A percentile compares a stretch with the other conserved stretches of the same genome.
Evolutionary conservation across 2,113 vertebrate species (phyloP).

Genomic region (Gymnocephalus cernua): DNA sequence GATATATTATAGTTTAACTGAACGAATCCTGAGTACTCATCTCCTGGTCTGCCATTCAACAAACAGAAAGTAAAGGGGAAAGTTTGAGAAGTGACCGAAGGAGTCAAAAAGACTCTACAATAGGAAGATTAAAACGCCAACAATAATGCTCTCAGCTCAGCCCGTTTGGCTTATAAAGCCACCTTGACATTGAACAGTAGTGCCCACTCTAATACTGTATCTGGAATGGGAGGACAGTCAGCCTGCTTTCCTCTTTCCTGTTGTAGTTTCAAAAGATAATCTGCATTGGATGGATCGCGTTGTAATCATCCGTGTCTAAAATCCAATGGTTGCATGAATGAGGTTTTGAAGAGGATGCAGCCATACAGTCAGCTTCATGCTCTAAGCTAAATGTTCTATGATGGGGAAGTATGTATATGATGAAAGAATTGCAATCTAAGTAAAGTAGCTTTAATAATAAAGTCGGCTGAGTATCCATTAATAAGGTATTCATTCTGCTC

Average conservation of each 20-base stretch:
- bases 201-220: background rate
- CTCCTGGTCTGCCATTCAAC: too few species aligned
- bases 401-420: conserved; percentile 9
- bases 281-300: conserved; percentile 48
- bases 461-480: background rate
- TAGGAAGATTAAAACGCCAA: background rate
- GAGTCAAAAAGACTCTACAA: too few species aligned
- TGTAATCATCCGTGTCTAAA: conserved; percentile 49
- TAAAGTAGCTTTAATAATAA: background rate
- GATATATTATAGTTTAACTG: too few species aligned
- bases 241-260: conserved; percentile 44
- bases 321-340: conserved; percentile 43
- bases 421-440: background rate
- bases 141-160: conserved; percentile 10
- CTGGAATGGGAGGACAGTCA: conserved; percentile 43
- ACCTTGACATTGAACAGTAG: conserved; percentile 38
- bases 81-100: too few species aligned
- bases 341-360: conserved; percentile 46
- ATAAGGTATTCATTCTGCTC: background rate
- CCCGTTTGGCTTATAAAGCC: conserved; percentile 9
- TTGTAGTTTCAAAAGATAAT: conserved; percentile 56
- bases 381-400: conserved; percentile 14
- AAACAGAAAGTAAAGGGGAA: too few species aligned
- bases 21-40: too few species aligned
- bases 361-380: conserved; percentile 38